phyloP scores from a whole-genome alignment of 2,888 invertebrate genomes.

The Gerris lacustris region DNA sequence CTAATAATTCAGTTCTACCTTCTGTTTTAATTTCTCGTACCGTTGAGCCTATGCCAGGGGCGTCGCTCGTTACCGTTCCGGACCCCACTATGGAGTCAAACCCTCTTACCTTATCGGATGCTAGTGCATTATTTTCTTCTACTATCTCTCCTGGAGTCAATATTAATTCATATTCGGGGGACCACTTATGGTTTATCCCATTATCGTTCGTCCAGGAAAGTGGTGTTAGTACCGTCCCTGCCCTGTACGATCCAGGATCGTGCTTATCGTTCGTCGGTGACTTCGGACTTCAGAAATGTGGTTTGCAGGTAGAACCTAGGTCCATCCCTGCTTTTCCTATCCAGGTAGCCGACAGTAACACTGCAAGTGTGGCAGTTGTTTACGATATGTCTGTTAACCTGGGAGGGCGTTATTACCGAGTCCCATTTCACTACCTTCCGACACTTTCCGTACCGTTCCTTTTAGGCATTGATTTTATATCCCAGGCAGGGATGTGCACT shows the following conservation, averaged over 20 bases:
- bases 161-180: too few relatives aligned
- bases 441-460: conserved; percentile 9
- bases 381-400: conserved; percentile 6
- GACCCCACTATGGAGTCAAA: too few relatives aligned
- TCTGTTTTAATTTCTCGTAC: too few relatives aligned
- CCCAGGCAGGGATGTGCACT: not conserved
- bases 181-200: too few relatives aligned
- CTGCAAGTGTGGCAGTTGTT: not conserved
- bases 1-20: too few relatives aligned
- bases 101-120: too few relatives aligned
- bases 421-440: conserved; percentile 10
- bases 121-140: too few relatives aligned
- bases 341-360: conserved; percentile 12
- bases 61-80: too few relatives aligned
- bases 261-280: conserved; percentile 12
- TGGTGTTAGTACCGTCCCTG: too few relatives aligned
- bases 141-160: too few relatives aligned
- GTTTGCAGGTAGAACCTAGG: not conserved
- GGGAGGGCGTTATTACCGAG: not conserved
- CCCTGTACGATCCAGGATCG: conserved; percentile 11
- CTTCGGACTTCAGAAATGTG: not conserved
- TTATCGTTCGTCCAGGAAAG: too few relatives aligned
- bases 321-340: not conserved
- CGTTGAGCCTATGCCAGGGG: too few relatives aligned
- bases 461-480: conserved; percentile 8